Percentiles rank a stretch among this genome's conserved stretches.
phyloP scores from a whole-genome alignment of 2,113 vertebrate genomes.

The Colius striatus region DNA sequence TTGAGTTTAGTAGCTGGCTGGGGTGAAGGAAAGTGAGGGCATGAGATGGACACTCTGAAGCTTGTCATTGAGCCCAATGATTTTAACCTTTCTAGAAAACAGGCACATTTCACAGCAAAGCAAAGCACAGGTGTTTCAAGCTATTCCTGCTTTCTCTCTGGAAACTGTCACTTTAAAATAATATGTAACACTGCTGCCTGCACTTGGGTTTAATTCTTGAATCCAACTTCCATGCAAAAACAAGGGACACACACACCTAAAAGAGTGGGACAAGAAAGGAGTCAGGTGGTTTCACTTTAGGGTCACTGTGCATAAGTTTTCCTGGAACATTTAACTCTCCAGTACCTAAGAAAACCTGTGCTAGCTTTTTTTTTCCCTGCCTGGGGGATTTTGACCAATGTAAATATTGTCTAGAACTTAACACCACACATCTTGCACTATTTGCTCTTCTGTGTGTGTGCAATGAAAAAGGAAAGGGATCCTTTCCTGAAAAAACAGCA shows the following conservation, averaged over 20 bases:
- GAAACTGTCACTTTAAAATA: not conserved
- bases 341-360: not conserved
- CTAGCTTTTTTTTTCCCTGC: conserved; percentile 1
- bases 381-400: not conserved
- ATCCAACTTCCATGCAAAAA: not conserved
- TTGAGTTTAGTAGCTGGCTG: no score
- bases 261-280: not conserved
- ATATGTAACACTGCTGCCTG: not conserved
- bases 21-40: not conserved
- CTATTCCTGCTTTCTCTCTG: not conserved
- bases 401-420: not conserved
- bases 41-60: not conserved
- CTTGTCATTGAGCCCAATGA: not conserved
- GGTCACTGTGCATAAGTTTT: not conserved
- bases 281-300: not conserved
- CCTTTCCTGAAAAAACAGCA: not conserved
- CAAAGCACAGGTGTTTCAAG: no score
- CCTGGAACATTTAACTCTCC: not conserved
- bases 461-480: not conserved
- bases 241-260: not conserved
- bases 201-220: not conserved
- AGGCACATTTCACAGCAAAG: not conserved
- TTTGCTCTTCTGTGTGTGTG: not conserved
- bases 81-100: not conserved
- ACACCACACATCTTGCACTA: not conserved